Conservation (phyloP, 2,797 vertebrate genomes). For the Nasua narica region DNA sequence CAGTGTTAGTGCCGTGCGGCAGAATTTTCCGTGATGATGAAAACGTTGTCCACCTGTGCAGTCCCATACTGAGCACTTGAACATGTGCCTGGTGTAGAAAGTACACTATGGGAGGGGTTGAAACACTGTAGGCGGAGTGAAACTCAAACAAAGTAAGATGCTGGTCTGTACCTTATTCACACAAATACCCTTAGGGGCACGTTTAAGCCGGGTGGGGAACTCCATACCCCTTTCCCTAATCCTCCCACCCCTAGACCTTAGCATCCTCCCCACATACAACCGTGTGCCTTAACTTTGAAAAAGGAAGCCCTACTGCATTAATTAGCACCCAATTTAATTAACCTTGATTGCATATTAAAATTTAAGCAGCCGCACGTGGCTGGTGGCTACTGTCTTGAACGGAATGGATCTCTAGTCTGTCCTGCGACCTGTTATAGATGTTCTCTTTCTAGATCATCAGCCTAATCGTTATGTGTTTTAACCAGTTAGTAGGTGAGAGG, state of each 20-base stretch:
- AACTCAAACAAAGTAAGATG: slow-evolving; percentile 89
- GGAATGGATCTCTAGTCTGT: background rate
- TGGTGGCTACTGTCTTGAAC: background rate
- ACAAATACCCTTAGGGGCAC: slow-evolving; percentile 86
- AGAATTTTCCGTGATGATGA: background rate
- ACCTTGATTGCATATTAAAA: background rate
- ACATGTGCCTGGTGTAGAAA: background rate
- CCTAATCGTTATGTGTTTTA: background rate
- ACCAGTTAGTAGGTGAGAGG: background rate
- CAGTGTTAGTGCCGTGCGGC: background rate
- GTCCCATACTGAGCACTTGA: background rate
- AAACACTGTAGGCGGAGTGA: slow-evolving; percentile 88
- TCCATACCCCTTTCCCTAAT: slow-evolving; percentile 70
- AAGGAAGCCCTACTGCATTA: slow-evolving; percentile 85
- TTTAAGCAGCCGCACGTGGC: background rate
- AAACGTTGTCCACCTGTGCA: background rate
- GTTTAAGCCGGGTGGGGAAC: slow-evolving; percentile 88
- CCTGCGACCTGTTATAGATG: background rate
- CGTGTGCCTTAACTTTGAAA: slow-evolving; percentile 86
- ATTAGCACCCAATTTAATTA: slow-evolving; percentile 81
- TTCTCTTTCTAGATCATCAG: background rate
- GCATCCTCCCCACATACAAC: slow-evolving; percentile 85
- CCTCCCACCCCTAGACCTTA: slow-evolving; percentile 84
- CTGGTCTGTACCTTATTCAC: slow-evolving; percentile 89
- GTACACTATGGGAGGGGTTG: slow-evolving; percentile 68